Conservation (phyloP, 2,113 vertebrate genomes). For the Otolemur garnettii region DNA sequence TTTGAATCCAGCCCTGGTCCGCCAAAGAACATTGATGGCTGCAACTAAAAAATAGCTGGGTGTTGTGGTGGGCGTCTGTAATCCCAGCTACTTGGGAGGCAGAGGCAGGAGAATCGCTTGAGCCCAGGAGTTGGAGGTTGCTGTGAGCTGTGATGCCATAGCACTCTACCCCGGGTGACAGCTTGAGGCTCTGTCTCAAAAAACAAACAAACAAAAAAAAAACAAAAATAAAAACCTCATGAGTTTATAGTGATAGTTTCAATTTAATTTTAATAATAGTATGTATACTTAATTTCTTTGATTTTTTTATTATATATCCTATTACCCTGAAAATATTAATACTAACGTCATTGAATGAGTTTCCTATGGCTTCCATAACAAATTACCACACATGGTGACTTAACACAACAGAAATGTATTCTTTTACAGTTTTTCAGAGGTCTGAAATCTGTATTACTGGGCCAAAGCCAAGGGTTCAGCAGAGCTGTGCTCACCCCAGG, state of each 20-base stretch:
- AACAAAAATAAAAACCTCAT: neutral
- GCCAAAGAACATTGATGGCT: too few relatives aligned
- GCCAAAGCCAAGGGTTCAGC: neutral
- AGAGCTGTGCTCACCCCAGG: fast-evolving
- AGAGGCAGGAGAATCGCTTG: too few relatives aligned
- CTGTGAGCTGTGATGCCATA: too few relatives aligned
- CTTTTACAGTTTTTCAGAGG: neutral
- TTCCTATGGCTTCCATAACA: neutral
- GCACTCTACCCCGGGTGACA: too few relatives aligned
- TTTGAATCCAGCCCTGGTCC: too few relatives aligned
- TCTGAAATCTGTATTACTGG: fast-evolving
- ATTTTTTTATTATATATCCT: neutral
- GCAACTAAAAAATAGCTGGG: too few relatives aligned
- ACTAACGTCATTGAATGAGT: too few relatives aligned
- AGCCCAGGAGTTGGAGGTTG: too few relatives aligned
- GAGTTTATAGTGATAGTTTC: neutral
- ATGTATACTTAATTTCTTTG: neutral
- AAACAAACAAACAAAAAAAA: too few relatives aligned
- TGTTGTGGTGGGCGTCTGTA: too few relatives aligned
- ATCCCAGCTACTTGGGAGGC: too few relatives aligned
- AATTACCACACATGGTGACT: neutral
- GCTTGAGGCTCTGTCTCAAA: too few relatives aligned
- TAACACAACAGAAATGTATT: neutral
- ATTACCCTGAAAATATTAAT: neutral
- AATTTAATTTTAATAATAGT: neutral